Evolutionary conservation across 1,140 invertebrate genomes (phyloP).

Genomic region (Phenacoccus solenopsis): DNA sequence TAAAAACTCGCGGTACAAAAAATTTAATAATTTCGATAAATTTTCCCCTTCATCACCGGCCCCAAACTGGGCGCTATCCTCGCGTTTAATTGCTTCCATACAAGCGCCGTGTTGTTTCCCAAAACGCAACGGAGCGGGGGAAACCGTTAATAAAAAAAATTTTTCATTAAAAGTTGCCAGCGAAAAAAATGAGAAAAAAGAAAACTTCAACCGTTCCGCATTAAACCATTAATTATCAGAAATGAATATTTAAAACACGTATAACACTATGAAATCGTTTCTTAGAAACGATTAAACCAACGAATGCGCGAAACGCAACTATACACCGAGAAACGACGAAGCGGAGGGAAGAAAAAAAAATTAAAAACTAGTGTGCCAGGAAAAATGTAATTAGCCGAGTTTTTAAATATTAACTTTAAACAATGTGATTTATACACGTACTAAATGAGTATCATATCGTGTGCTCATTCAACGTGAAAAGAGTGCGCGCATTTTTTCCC

Average conservation of each 20-base stretch:
- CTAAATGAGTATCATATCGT: neutral
- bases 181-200: neutral
- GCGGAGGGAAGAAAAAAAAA: neutral
- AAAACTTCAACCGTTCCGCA: neutral
- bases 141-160: neutral
- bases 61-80: neutral
- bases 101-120: neutral
- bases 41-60: neutral
- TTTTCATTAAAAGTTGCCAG: neutral
- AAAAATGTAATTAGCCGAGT: neutral
- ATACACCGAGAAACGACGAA: too few relatives aligned
- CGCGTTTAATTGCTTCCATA: neutral
- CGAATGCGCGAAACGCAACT: neutral
- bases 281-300: neutral
- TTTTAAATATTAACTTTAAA: slow-evolving; percentile 4
- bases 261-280: neutral
- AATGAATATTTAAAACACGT: slow-evolving; percentile 3
- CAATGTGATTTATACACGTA: neutral
- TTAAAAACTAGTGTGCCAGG: neutral
- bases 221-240: neutral
- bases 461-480: neutral
- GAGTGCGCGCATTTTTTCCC: neutral
- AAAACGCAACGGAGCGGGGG: neutral
- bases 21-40: neutral
- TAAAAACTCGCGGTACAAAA: too few relatives aligned